Base-by-base conservation (phyloP, 2,797 vertebrate species). In the Fistularia tabacaria region DNA sequence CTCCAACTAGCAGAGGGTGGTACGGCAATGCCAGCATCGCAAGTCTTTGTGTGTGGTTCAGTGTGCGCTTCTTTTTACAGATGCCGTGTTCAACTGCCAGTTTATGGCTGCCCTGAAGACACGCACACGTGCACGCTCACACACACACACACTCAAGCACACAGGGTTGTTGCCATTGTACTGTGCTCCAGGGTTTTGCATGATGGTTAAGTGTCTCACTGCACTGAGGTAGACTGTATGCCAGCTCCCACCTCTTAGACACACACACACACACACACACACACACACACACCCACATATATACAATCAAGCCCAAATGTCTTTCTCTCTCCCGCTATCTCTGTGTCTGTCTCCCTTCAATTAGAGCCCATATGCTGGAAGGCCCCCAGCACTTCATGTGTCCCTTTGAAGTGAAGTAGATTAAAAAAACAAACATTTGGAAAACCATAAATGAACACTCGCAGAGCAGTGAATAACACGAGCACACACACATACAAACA, bases 401-500 rank as follows among this genome's bases (percentile, higher is more conserved):
- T 57, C 51, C n/a, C 82, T 86, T 86, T 86, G 80, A 86, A 87
- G 85, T 79, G 61, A 71, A 81, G 66, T 64, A 78, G 79, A 83
- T 76, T 66, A 72, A 74, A 86, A 83, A 84, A 81, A 83, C 65
- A 82, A 82, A 80, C 10, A 52, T 77, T 81, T 81, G 61, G 50
- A 77, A 82, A 77, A 68, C 51, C 62, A 74, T 75, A 83, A 82
- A 77, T 79, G 76, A 83, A 62, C 71, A 46, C 58, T 75, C 50
- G 54, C 74, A 65, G 62, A 62, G 68, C 61, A 14, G 67, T 66
- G 62, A 77, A 65, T 46, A 57, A 38, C 10, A 36, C 1, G 48
- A 55, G 45, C 39, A 62, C 25, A 25, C 25, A 25, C 25, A 25
- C 25, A 25, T 5, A 25, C 25, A 25, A 2, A 25, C 25, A 25